Evolutionary conservation across 1,140 invertebrate species (phyloP).

Genomic region (Anastatus disparis): DNA sequence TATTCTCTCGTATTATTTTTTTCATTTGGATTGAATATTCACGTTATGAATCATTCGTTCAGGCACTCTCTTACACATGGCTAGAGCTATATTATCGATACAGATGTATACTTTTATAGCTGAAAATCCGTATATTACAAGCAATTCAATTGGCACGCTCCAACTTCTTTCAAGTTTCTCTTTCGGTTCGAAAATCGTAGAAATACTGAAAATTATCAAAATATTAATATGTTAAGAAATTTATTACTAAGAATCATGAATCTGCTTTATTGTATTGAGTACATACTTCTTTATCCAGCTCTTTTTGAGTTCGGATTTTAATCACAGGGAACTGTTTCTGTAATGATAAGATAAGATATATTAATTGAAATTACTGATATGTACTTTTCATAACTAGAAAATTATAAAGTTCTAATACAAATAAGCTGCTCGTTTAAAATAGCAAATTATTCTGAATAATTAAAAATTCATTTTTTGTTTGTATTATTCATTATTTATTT

Average conservation of each 20-base stretch:
- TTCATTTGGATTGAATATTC: slow-evolving; percentile 44
- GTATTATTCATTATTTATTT: too few species aligned
- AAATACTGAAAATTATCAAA: slow-evolving; percentile 57
- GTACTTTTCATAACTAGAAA: too few species aligned
- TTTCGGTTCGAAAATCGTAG: slow-evolving; percentile 65
- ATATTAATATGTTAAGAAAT: neutral
- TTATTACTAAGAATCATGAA: neutral
- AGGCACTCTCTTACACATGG: slow-evolving; percentile 63
- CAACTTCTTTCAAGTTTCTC: slow-evolving; percentile 60
- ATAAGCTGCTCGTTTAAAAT: too few species aligned
- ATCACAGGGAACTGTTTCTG: slow-evolving; percentile 62
- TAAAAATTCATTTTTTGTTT: too few species aligned
- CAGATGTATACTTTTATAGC: slow-evolving; percentile 49
- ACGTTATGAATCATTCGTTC: slow-evolving; percentile 57
- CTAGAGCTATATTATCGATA: slow-evolving; percentile 57
- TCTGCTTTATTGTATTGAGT: neutral
- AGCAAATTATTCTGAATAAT: too few species aligned
- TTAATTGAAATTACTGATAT: too few species aligned
- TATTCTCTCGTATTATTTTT: too few species aligned
- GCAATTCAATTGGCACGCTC: slow-evolving; percentile 59
- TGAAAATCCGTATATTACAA: slow-evolving; percentile 41
- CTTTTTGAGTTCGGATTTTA: slow-evolving; percentile 60
- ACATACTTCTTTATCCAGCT: slow-evolving; percentile 63
- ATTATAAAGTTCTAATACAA: too few species aligned
- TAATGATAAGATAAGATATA: slow-evolving; percentile 39